Conservation (phyloP, 2,888 invertebrate genomes). For the Aporophyla nigra region DNA sequence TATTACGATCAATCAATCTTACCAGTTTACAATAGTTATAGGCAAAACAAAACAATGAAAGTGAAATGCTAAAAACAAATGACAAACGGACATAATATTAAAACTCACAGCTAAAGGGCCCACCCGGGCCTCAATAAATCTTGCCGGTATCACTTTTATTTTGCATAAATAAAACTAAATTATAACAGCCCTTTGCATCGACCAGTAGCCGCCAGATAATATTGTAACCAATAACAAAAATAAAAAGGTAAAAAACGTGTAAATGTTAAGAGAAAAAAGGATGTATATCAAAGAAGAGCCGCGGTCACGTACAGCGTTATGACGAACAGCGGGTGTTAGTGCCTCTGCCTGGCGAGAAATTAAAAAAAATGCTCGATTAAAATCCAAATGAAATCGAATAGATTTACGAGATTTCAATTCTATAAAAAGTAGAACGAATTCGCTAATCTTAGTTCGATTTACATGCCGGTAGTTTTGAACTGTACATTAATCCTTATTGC, state of each 20-base stretch:
- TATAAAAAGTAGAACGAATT: constrained; percentile 75
- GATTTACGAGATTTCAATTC: constrained; percentile 72
- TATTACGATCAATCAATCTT: neutral
- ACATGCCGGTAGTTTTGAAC: constrained; percentile 55
- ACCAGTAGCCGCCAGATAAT: constrained; percentile 89
- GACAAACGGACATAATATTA: constrained; percentile 60
- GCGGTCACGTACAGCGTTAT: constrained; percentile 90
- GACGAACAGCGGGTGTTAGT: constrained; percentile 86
- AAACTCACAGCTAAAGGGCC: constrained; percentile 69
- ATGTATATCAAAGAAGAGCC: constrained; percentile 86
- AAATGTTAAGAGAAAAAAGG: constrained; percentile 82
- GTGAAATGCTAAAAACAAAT: constrained; percentile 62
- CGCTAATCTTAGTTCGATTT: constrained; percentile 70
- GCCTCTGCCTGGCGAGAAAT: constrained; percentile 79
- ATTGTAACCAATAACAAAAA: constrained; percentile 89
- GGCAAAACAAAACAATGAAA: constrained; percentile 3
- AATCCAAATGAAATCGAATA: constrained; percentile 78
- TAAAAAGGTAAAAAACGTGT: constrained; percentile 82
- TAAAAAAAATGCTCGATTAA: constrained; percentile 80
- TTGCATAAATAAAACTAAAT: constrained; percentile 90
- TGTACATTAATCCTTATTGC: constrained; percentile 68
- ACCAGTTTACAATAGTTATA: neutral
- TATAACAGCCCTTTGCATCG: constrained; percentile 87
- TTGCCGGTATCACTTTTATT: constrained; percentile 86
- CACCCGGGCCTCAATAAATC: constrained; percentile 86